Evolutionary conservation across 1,140 invertebrate genomes (phyloP).

Genomic region (Temnothorax longispinosus): DNA sequence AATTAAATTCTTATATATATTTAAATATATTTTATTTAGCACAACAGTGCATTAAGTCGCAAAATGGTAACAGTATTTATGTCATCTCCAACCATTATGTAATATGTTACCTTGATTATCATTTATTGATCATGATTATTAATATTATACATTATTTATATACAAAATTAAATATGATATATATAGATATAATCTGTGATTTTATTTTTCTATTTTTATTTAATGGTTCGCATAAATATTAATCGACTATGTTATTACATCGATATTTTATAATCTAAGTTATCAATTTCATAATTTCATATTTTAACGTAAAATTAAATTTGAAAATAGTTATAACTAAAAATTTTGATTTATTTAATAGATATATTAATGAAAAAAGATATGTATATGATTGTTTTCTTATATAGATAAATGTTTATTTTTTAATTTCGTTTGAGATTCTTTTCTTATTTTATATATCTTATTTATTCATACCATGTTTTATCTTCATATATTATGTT

Average conservation of each 20-base stretch:
- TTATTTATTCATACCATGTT: background rate
- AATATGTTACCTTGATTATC: slow-evolving; percentile 10
- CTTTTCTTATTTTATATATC: slow-evolving; percentile 22
- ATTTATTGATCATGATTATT: background rate
- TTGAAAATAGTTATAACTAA: slow-evolving; percentile 12
- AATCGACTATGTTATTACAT: slow-evolving; percentile 49
- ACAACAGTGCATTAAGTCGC: slow-evolving; percentile 3
- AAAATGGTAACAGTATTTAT: slow-evolving; percentile 1
- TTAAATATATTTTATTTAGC: background rate
- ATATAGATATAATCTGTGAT: slow-evolving; percentile 71
- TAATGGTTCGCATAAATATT: slow-evolving; percentile 46
- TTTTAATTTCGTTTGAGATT: background rate
- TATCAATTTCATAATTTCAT: slow-evolving; percentile 34
- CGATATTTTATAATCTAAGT: slow-evolving; percentile 53
- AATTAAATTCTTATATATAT: slow-evolving; percentile 4
- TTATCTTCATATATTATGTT: background rate
- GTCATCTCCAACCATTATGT: background rate
- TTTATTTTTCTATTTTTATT: slow-evolving; percentile 69
- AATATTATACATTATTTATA: slow-evolving; percentile 32
- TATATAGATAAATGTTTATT: slow-evolving; percentile 28
- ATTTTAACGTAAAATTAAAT: slow-evolving; percentile 62
- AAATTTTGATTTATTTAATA: slow-evolving; percentile 17
- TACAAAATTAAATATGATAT: slow-evolving; percentile 32
- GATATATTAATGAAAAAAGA: slow-evolving; percentile 11
- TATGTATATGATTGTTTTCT: slow-evolving; percentile 20